Percentiles rank a stretch among this genome's conserved stretches.
Evolutionary conservation across 2,888 invertebrate genomes (phyloP).

Genomic region (Dioctria rufipes): DNA sequence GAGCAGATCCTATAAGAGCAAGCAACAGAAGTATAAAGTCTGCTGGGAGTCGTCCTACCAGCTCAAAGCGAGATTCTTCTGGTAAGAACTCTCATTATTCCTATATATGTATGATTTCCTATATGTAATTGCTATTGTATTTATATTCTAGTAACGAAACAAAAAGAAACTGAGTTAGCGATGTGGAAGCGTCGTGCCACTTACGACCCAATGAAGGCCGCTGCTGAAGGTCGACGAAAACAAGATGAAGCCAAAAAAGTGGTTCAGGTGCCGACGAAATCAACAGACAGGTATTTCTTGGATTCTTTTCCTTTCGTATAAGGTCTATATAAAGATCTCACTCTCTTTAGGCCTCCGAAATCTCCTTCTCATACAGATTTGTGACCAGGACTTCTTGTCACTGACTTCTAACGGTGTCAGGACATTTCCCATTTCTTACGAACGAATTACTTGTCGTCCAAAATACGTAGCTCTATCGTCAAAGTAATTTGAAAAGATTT

Average conservation of each 20-base stretch:
- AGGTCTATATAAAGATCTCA: slow-evolving; percentile 11
- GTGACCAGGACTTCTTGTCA: slow-evolving; percentile 70
- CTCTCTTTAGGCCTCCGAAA: slow-evolving; percentile 67
- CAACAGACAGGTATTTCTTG: slow-evolving; percentile 25
- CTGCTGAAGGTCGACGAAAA: slow-evolving; percentile 86
- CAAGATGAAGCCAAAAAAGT: slow-evolving; percentile 74
- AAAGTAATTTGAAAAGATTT: slow-evolving; percentile 24
- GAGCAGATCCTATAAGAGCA: slow-evolving; percentile 67
- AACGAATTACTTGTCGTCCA: not conserved
- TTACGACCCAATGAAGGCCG: slow-evolving; percentile 95
- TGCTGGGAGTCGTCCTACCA: slow-evolving; percentile 57
- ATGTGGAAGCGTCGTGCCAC: slow-evolving; percentile 97
- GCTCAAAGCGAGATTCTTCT: slow-evolving; percentile 65
- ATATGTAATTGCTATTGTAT: not conserved
- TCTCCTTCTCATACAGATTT: slow-evolving; percentile 69
- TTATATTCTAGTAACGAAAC: slow-evolving; percentile 73
- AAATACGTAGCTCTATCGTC: not conserved
- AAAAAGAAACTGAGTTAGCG: slow-evolving; percentile 87
- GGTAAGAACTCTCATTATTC: slow-evolving; percentile 42
- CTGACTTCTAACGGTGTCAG: slow-evolving; percentile 64
- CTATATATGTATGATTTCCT: not conserved
- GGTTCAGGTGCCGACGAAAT: slow-evolving; percentile 63
- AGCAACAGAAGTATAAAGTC: slow-evolving; percentile 70
- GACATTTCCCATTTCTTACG: slow-evolving; percentile 2
- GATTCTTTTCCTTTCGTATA: not conserved